Conservation (phyloP, 2,797 vertebrate species). For the Pangasius larnaudii region DNA sequence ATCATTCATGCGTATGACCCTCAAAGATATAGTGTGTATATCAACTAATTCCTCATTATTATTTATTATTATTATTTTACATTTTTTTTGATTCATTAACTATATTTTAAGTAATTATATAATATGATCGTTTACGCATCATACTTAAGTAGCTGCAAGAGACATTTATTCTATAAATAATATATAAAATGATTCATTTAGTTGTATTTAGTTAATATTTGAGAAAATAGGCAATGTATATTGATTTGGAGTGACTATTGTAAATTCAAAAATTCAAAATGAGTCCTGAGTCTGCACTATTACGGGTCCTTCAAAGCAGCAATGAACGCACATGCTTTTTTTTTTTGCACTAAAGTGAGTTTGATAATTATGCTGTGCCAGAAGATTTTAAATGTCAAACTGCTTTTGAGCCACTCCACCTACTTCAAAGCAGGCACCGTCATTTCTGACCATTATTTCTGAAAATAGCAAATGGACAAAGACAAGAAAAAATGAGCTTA, state of each 20-base stretch:
- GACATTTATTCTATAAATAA: not conserved
- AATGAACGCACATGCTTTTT: not conserved
- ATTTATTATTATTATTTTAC: no score
- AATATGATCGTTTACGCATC: not conserved
- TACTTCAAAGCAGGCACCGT: not conserved
- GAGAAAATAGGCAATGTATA: not conserved
- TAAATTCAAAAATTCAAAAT: not conserved
- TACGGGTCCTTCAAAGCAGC: not conserved
- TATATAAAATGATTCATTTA: not conserved
- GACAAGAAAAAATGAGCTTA: not conserved
- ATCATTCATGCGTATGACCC: not conserved
- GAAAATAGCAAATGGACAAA: not conserved
- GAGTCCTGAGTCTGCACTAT: not conserved
- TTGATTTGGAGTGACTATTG: not conserved
- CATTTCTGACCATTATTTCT: not conserved
- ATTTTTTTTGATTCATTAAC: not conserved
- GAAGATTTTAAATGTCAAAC: constrained; percentile 19
- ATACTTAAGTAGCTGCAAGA: not conserved
- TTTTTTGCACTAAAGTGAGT: not conserved
- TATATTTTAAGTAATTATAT: not conserved
- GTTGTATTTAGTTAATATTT: not conserved
- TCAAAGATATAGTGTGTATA: not conserved
- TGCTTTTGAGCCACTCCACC: not conserved
- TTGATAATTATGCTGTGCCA: not conserved
- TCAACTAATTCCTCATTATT: not conserved